Evolutionary conservation across 1,140 invertebrate species (phyloP).

Genomic region (Aporrectodea caliginosa): DNA sequence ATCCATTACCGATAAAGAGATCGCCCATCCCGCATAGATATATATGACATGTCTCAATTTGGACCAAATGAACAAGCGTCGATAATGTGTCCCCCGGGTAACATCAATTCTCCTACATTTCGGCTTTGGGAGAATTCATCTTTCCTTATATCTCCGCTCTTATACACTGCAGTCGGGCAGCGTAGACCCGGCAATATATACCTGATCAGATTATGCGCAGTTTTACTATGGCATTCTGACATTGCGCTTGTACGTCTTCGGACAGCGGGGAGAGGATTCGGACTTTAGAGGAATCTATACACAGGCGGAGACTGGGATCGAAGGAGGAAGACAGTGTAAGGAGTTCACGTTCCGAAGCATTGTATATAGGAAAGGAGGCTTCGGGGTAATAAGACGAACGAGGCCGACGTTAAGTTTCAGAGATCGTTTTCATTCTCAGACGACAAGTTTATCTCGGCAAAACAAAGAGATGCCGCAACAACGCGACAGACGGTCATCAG

Average conservation of each 20-base stretch:
- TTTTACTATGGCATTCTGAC: neutral
- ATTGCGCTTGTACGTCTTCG: neutral
- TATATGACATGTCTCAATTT: conserved; percentile 3
- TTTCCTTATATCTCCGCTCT: neutral
- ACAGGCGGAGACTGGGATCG: too few relatives aligned
- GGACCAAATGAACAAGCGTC: neutral
- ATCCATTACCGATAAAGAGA: neutral
- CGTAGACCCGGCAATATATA: neutral
- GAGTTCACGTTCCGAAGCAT: too few relatives aligned
- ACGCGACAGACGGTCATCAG: too few relatives aligned
- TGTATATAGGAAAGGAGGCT: too few relatives aligned
- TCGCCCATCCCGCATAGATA: neutral
- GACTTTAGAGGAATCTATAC: too few relatives aligned
- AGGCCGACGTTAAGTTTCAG: too few relatives aligned
- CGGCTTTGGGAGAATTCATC: neutral
- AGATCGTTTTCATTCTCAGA: too few relatives aligned
- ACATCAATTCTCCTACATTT: conserved; percentile 3
- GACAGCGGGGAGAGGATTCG: too few relatives aligned
- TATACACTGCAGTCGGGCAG: neutral
- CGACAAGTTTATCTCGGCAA: too few relatives aligned
- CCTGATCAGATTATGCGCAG: neutral
- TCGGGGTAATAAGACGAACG: too few relatives aligned
- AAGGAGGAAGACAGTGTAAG: too few relatives aligned
- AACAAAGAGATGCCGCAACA: too few relatives aligned
- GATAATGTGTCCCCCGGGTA: neutral